phyloP scores from a whole-genome alignment of 2,113 vertebrate genomes.

The Tyto alba region DNA sequence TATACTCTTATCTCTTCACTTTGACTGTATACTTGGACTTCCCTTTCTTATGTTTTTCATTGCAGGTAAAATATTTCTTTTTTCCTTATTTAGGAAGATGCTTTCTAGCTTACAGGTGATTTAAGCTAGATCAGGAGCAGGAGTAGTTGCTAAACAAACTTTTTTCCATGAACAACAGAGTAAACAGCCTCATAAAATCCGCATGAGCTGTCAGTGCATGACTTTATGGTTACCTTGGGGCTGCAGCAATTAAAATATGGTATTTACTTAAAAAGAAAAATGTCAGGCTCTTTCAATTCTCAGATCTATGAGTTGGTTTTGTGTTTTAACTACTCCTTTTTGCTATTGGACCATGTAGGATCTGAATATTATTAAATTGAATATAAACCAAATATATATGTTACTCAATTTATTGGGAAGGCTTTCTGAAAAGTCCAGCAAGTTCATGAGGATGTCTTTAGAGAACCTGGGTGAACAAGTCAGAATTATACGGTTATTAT shows the following conservation, averaged over 20 bases:
- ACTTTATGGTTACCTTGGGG: slow-evolving; percentile 34
- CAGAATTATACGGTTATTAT: background rate
- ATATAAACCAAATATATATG: background rate
- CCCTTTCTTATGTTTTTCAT: background rate
- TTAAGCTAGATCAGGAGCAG: background rate
- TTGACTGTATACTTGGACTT: background rate
- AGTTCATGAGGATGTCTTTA: background rate
- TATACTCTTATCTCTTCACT: background rate
- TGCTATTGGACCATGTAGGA: background rate
- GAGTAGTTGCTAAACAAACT: slow-evolving; percentile 26
- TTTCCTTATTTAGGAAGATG: background rate
- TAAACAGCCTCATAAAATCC: slow-evolving; percentile 56
- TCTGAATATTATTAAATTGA: background rate
- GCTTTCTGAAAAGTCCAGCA: background rate
- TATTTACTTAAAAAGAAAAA: slow-evolving; percentile 61
- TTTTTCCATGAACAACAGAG: slow-evolving; percentile 20
- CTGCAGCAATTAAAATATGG: slow-evolving; percentile 54
- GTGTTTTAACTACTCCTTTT: slow-evolving; percentile 8
- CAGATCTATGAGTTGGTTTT: background rate
- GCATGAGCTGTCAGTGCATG: slow-evolving; percentile 21
- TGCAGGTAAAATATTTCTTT: background rate
- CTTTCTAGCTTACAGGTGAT: background rate
- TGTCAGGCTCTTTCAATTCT: slow-evolving; percentile 28
- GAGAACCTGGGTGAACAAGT: background rate
- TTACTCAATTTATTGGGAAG: background rate